A percentile compares a stretch with the other conserved stretches of the same genome.
Conservation (phyloP, 2,797 vertebrate species). For the Poecilia picta region DNA sequence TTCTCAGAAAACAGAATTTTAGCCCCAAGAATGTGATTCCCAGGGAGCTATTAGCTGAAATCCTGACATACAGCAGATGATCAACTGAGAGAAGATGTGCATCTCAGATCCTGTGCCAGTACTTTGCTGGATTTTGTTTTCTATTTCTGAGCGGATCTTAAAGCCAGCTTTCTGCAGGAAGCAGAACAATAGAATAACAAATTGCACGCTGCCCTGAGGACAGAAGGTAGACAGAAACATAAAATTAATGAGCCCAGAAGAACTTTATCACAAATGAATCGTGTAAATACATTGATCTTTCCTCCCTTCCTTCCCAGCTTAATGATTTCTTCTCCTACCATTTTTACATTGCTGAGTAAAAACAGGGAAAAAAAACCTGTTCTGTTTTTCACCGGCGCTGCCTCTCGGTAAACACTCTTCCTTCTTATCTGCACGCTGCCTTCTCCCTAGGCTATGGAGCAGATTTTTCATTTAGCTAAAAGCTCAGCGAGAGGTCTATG, state of each 20-base stretch:
- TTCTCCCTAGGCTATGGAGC: slow-evolving; percentile 97
- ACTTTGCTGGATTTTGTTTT: neutral
- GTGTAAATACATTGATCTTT: slow-evolving; percentile 99
- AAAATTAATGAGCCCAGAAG: slow-evolving; percentile 99
- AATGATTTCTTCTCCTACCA: slow-evolving; percentile 72
- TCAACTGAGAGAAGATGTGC: neutral
- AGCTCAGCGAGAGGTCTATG: slow-evolving; percentile 99
- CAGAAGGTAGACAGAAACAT: slow-evolving; percentile 98
- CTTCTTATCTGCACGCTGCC: slow-evolving; percentile 95
- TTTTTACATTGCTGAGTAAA: slow-evolving; percentile 85
- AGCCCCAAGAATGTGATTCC: neutral
- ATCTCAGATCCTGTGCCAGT: slow-evolving; percentile 6
- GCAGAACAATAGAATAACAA: slow-evolving; percentile 89
- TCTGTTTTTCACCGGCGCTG: slow-evolving; percentile 93
- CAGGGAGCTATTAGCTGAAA: neutral
- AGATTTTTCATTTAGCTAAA: slow-evolving; percentile 99
- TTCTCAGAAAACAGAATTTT: neutral
- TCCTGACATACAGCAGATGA: neutral
- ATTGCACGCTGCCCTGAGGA: slow-evolving; percentile 93
- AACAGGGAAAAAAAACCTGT: slow-evolving; percentile 88
- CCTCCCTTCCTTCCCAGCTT: slow-evolving; percentile 63
- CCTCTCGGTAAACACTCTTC: slow-evolving; percentile 95
- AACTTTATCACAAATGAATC: slow-evolving; percentile 98
- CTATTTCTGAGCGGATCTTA: slow-evolving; percentile 1
- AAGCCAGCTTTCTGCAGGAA: slow-evolving; percentile 39